phyloP scores from a whole-genome alignment of 2,113 vertebrate species.

The Ammodytes marinus region DNA sequence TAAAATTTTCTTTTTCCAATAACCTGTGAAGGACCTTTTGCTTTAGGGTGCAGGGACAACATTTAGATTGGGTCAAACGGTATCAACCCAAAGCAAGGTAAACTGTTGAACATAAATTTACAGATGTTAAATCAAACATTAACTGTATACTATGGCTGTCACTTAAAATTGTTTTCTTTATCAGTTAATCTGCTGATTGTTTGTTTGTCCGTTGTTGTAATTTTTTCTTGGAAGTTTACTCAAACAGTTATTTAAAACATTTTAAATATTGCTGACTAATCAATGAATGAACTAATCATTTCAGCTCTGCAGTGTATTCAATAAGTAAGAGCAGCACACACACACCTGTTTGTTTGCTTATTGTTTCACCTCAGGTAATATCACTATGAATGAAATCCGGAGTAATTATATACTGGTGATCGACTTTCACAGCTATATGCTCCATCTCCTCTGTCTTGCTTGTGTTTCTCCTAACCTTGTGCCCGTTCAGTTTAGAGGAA shows the following conservation, averaged over 20 bases:
- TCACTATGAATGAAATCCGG: slow-evolving; percentile 6
- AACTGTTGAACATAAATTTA: neutral
- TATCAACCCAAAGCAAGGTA: neutral
- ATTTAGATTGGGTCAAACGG: neutral
- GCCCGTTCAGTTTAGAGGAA: slow-evolving; percentile 51
- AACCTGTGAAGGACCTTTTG: neutral
- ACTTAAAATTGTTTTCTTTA: neutral
- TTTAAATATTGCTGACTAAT: neutral
- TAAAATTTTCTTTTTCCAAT: neutral
- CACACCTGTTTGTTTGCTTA: neutral
- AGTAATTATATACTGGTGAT: slow-evolving; percentile 10
- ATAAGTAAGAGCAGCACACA: neutral
- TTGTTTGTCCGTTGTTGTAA: neutral
- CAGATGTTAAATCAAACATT: neutral
- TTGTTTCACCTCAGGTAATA: slow-evolving; percentile 20
- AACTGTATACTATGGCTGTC: neutral
- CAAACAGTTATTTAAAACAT: too few relatives aligned
- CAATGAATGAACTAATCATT: neutral
- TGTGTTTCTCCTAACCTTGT: slow-evolving; percentile 21
- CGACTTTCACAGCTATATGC: slow-evolving; percentile 9
- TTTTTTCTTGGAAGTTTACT: too few relatives aligned
- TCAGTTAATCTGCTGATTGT: neutral
- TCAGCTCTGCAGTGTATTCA: neutral
- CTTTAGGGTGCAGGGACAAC: neutral
- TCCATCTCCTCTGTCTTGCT: slow-evolving; percentile 26